These are phyloP conservation scores for Megastigmus dorsalis DNA, from an alignment of 2,888 invertebrate genomes.

Conservation along the genomic window DNA sequence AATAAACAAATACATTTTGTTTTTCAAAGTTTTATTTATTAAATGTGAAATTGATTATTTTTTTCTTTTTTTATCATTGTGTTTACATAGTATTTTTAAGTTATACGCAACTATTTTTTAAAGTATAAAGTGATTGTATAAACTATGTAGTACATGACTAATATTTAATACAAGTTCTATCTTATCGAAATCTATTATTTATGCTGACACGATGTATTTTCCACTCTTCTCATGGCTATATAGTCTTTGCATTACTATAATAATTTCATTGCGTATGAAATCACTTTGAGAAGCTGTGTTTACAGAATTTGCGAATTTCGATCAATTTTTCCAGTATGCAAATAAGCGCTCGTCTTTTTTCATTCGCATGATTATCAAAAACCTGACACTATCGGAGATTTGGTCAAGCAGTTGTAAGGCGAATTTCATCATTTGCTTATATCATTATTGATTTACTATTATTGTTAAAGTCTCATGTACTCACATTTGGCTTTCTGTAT, in stretches of 20 bases:
- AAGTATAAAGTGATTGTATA: constrained; percentile 37
- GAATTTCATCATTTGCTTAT: constrained; percentile 33
- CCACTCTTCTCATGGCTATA: not conserved
- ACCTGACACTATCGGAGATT: constrained; percentile 60
- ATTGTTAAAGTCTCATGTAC: not conserved
- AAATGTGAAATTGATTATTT: constrained; percentile 24
- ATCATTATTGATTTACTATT: not conserved
- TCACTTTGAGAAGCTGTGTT: constrained; percentile 4
- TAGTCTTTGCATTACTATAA: too few species aligned
- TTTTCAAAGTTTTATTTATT: constrained; percentile 33
- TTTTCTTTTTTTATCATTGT: constrained; percentile 29
- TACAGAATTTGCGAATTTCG: constrained; percentile 6
- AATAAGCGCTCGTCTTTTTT: not conserved
- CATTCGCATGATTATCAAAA: constrained; percentile 52
- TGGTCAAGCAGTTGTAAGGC: constrained; percentile 61
- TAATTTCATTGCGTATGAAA: constrained; percentile 18
- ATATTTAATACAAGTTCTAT: constrained; percentile 5
- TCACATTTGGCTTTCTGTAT: constrained; percentile 21
- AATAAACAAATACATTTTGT: too few species aligned
- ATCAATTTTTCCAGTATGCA: not conserved
- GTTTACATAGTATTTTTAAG: constrained; percentile 23
- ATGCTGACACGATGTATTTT: not conserved
- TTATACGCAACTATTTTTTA: constrained; percentile 24
- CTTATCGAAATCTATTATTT: not conserved
- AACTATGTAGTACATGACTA: constrained; percentile 20